These are phyloP conservation scores for Hycleus cichorii DNA, from an alignment of 1,140 invertebrate species.

Conservation along the genomic window DNA sequence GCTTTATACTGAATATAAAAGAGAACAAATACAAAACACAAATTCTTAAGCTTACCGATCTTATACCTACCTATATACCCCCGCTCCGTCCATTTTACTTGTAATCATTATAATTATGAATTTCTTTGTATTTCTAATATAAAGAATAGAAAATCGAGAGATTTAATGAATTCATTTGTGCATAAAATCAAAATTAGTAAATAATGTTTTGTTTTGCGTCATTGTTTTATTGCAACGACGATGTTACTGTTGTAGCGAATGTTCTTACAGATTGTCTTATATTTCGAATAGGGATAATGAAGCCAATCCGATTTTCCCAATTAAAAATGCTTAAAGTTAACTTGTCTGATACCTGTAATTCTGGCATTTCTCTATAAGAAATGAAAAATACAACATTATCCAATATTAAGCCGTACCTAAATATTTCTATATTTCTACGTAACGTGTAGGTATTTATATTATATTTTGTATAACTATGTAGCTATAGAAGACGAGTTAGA, in stretches of 20 bases:
- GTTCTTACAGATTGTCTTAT: constrained; percentile 24
- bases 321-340: constrained; percentile 35
- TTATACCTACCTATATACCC: constrained; percentile 2
- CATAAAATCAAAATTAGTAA: constrained; percentile 30
- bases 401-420: no score
- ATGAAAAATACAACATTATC: no score
- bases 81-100: constrained; percentile 9
- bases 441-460: no score
- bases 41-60: constrained; percentile 21
- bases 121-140: constrained; percentile 17
- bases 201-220: constrained; percentile 21
- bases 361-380: no score
- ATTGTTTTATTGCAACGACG: constrained; percentile 24
- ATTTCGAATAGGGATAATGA: constrained; percentile 32
- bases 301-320: constrained; percentile 39
- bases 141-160: constrained; percentile 12
- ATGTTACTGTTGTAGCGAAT: constrained; percentile 3
- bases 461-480: no score
- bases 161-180: constrained; percentile 23
- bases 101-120: constrained; percentile 21
- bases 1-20: constrained; percentile 18
- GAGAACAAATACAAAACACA: constrained; percentile 21
- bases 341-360: constrained; percentile 22
- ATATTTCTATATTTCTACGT: no score
- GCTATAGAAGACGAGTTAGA: no score